phyloP scores from a whole-genome alignment of 2,888 invertebrate species.

The Stramonita haemastoma region DNA sequence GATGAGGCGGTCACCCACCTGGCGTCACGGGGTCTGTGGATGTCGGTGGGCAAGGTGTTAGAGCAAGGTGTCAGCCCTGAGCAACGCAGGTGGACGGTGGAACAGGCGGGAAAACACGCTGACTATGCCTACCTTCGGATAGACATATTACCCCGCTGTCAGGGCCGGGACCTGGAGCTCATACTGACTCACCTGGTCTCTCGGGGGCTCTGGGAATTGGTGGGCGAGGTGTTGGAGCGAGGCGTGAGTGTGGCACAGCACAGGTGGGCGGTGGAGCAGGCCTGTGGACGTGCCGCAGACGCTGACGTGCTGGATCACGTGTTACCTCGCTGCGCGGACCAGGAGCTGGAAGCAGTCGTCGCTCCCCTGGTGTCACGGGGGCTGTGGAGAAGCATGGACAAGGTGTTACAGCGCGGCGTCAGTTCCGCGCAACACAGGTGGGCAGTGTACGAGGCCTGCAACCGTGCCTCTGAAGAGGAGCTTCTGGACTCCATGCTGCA shows the following conservation, averaged over 20 bases:
- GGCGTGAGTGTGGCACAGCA: background rate
- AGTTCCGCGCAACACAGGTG: background rate
- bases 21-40: background rate
- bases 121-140: background rate
- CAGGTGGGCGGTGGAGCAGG: background rate
- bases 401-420: background rate
- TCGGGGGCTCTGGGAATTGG: background rate
- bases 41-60: background rate
- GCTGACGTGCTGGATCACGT: background rate
- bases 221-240: background rate
- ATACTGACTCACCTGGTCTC: background rate
- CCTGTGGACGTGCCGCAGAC: background rate
- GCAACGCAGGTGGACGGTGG: background rate
- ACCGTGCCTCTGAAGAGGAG: background rate
- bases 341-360: background rate
- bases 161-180: background rate
- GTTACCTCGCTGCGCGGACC: background rate
- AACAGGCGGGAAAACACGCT: background rate
- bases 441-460: background rate
- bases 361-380: constrained; percentile 8
- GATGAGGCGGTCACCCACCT: background rate
- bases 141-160: background rate
- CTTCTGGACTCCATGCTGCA: background rate
- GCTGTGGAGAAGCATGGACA: background rate
- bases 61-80: background rate